phyloP scores from a whole-genome alignment of 2,797 vertebrate genomes.

The Varecia variegata region DNA sequence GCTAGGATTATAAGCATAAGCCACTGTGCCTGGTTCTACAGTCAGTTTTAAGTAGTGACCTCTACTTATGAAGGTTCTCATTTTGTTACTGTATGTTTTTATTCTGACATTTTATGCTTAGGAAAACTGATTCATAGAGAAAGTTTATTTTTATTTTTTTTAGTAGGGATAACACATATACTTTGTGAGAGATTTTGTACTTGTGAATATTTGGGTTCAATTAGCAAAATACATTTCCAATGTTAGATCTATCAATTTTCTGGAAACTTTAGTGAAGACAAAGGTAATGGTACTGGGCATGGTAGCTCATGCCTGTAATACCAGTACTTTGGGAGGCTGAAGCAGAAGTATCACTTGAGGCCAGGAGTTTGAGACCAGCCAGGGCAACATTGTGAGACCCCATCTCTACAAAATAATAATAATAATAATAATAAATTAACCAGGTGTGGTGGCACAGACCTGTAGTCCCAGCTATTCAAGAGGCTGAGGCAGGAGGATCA shows the following conservation, averaged over 20 bases:
- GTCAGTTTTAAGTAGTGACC: background rate
- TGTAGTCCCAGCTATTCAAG: background rate
- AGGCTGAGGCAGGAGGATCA: background rate
- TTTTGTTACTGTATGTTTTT: constrained; percentile 5
- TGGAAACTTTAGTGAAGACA: background rate
- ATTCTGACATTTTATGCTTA: background rate
- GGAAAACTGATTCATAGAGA: background rate
- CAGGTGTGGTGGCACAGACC: background rate
- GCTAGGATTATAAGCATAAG: too few species aligned
- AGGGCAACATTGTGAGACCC: background rate
- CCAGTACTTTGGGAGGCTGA: background rate
- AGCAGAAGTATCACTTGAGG: background rate
- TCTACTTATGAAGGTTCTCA: background rate
- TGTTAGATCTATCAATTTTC: background rate
- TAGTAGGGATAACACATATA: background rate
- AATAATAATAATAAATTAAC: background rate
- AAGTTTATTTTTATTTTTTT: background rate
- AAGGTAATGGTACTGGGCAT: background rate
- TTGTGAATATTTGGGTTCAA: background rate
- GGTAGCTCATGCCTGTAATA: background rate
- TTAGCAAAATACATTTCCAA: background rate
- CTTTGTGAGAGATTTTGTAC: constrained; percentile 7
- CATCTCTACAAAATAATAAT: background rate
- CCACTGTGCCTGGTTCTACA: background rate
- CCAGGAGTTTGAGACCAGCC: background rate